These are phyloP conservation scores for Drosophila sp. DNA, from an alignment of 1,140 invertebrate genomes.

Conservation along the genomic window DNA sequence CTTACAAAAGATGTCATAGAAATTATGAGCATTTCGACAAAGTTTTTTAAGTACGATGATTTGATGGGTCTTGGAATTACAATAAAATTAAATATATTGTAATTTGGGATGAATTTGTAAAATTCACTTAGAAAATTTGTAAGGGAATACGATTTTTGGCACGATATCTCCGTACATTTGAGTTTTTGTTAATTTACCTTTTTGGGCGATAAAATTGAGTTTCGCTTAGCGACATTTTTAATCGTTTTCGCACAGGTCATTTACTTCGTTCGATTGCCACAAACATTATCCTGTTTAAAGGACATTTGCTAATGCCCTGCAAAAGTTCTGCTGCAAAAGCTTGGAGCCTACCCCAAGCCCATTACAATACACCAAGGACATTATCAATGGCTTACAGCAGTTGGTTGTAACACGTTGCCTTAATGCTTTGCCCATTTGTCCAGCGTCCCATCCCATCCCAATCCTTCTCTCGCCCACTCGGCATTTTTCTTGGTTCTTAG, in stretches of 20 bases:
- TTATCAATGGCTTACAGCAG: constrained; percentile 25
- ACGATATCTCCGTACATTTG: too few species aligned
- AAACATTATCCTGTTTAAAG: not conserved
- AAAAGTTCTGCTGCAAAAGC: not conserved
- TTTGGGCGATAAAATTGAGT: not conserved
- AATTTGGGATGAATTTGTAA: too few species aligned
- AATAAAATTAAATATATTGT: too few species aligned
- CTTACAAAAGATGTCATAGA: too few species aligned
- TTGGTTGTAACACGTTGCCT: not conserved
- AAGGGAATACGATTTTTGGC: too few species aligned
- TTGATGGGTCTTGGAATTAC: too few species aligned
- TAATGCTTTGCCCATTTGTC: constrained; percentile 1
- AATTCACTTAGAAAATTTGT: too few species aligned
- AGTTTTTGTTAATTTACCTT: not conserved
- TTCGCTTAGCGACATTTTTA: not conserved
- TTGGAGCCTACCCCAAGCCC: constrained; percentile 27
- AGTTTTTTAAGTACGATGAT: too few species aligned
- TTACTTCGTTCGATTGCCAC: not conserved
- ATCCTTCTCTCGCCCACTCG: not conserved
- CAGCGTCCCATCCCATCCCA: not conserved
- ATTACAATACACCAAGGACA: constrained; percentile 24
- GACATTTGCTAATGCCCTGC: not conserved
- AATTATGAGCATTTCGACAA: too few species aligned
- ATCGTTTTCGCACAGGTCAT: not conserved
- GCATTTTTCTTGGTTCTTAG: constrained; percentile 24